Evolutionary conservation across 2,113 vertebrate genomes (phyloP), one percentile per base, ranked within the genome.

Genomic region (Sylvietta virens): DNA sequence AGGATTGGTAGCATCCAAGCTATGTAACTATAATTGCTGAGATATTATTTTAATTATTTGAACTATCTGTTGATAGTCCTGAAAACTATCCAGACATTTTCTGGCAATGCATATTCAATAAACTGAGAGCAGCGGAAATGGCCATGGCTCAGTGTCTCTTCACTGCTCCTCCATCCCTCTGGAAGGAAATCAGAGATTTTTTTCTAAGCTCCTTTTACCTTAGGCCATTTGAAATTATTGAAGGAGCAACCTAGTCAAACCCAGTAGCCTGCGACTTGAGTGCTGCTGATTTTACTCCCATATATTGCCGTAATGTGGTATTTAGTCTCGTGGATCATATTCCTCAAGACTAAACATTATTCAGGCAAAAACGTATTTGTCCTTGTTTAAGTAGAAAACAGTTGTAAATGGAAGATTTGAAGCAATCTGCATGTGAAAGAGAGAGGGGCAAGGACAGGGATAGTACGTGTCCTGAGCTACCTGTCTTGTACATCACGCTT

Each of bases 141-240:
- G 35, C 1, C 4, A 71, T 39, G 20, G 53, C 67, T 65, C 39
- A 56, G 57, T 44, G 71, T 82, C 40, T 22, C 24, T 24, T 90
- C 74, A 18, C 31, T 82, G 70, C 70, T 92, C 39, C 51, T 50
- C 64, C 4, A 0, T n/a, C 65, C 61, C 27, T 57, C 61, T 95
- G 70, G 57, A 76, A 61, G 42, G 28, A 95, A 95, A 91, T 39
- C 39, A 44, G 74, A 83, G 28, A 58, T 44, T 33, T 78, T 78
- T 88, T 83, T 85, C 47, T 50, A 92, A 93, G 24, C 42, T 87
- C 15, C 62, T 95, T 91, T 92, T 87, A 80, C 93, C 71, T 84
- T 12, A 62, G 35, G 33, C 20, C 16, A 66, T 77, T 90, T 86
- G 87, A 94, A 89, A 83, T 66, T 51, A 77, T 70, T n/a, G 45